These are phyloP conservation scores for Holothuria glaberrima DNA, from an alignment of 35 echinoderm and acorn worm species.

Conservation along the genomic window DNA sequence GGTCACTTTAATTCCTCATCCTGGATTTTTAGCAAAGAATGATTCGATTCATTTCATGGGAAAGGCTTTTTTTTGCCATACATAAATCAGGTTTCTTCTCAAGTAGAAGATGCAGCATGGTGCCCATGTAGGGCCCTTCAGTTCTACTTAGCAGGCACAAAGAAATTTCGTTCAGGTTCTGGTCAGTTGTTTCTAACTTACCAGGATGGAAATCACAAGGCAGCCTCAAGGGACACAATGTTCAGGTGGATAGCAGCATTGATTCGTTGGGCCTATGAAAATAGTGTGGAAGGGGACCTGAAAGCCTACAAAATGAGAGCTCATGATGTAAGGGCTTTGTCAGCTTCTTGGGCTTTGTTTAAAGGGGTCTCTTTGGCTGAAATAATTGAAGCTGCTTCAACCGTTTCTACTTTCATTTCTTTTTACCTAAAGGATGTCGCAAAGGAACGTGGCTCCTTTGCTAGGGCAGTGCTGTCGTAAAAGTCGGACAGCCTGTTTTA, in stretches of 20 bases:
- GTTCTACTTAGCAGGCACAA: constrained; percentile 1
- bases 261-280: background rate
- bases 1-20: background rate
- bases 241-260: background rate
- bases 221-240: constrained; percentile 6
- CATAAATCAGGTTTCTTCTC: background rate
- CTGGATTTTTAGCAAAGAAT: constrained; percentile 1
- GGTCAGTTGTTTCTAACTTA: background rate
- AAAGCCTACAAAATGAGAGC: background rate
- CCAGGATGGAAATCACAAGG: background rate
- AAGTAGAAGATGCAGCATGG: background rate
- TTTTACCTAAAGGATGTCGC: background rate
- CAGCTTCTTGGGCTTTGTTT: constrained; percentile 5
- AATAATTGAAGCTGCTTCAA: background rate
- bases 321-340: background rate
- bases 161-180: background rate
- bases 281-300: background rate
- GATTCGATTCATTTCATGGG: background rate
- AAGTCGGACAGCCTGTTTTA: background rate
- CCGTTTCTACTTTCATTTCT: background rate
- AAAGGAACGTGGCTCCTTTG: background rate
- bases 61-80: background rate
- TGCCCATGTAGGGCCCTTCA: constrained; percentile 12
- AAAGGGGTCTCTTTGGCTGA: background rate
- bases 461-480: background rate